Conservation (phyloP, 2,888 invertebrate genomes). For the Netelia melanura region DNA sequence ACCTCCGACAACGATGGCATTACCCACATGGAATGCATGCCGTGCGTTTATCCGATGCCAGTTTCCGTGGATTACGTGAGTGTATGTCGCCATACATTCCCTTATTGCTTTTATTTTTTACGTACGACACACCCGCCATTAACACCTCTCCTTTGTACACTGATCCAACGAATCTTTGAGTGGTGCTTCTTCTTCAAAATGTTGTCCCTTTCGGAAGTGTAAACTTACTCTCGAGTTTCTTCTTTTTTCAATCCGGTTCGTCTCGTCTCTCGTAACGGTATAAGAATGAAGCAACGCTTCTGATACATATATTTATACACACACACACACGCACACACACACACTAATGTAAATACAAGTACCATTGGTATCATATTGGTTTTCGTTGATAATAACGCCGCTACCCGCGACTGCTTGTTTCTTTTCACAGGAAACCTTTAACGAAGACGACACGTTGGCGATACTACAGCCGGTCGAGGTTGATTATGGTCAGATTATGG, state of each 20-base stretch:
- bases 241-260: constrained; percentile 1
- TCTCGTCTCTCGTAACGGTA: constrained; percentile 46
- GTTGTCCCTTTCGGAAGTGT: neutral
- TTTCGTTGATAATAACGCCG: constrained; percentile 7
- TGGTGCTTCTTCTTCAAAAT: constrained; percentile 1
- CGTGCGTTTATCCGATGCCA: constrained; percentile 86
- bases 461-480: constrained; percentile 76
- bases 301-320: constrained; percentile 13
- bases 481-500: constrained; percentile 78
- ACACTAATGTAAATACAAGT: neutral
- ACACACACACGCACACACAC: neutral
- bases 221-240: neutral
- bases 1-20: constrained; percentile 89
- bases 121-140: constrained; percentile 20
- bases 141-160: constrained; percentile 14
- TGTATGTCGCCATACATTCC: constrained; percentile 72
- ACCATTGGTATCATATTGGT: neutral
- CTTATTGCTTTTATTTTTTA: constrained; percentile 43
- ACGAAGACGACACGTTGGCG: constrained; percentile 78
- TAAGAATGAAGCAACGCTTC: neutral
- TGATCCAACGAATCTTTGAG: constrained; percentile 22
- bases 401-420: constrained; percentile 25
- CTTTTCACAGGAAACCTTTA: constrained; percentile 79
- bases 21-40: constrained; percentile 89
- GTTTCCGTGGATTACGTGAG: constrained; percentile 86